Evolutionary conservation across 2,888 invertebrate genomes (phyloP), one percentile per base, ranked within the genome.

Genomic region (Agriopis leucophaearia): DNA sequence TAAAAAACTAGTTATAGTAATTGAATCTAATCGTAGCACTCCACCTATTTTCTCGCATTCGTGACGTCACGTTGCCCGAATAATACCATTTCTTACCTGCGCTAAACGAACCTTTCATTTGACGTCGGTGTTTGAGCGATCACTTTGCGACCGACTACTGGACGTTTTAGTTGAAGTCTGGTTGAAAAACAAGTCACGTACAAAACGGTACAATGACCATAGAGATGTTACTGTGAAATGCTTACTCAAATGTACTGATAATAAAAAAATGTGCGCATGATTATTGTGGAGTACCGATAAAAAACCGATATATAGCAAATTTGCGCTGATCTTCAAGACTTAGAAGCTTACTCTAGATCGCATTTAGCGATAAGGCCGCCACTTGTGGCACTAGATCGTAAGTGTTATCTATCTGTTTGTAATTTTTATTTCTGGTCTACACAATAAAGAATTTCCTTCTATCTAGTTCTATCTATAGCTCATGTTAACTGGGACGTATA

Each of bases 41-140:
- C 13, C 9, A 27, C 9, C 62, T 62, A 58, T 51, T 16, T 42
- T 38, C 16, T 55, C n/a, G 13, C 27, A 12, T 40, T 38, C 54
- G 10, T 50, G 58, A 48, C 61, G 57, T 56, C 55, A 56, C 56
- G 12, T 45, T 52, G 52, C 64, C 50, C 48, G 42, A 67, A 58
- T 57, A 44, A 38, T 59, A 13, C 13, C 55, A 52, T 57, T 55
- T 55, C 58, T 59, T 62, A 56, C 60, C 50, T 56, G 51, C 27
- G 18, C 50, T 16, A 57, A 61, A 61, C 56, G 60, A 48, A 48
- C 50, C 42, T 65, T 66, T 64, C 66, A 56, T 59, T 60, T 44
- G 63, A 66, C 59, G 27, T n/a, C 59, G 40, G 55, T 57, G 52
- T 45, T 64, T 64, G 64, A 64, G 45, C 45, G 63, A 59, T 54